phyloP scores from a whole-genome alignment of 2,113 vertebrate genomes.

The Tursiops truncatus region DNA sequence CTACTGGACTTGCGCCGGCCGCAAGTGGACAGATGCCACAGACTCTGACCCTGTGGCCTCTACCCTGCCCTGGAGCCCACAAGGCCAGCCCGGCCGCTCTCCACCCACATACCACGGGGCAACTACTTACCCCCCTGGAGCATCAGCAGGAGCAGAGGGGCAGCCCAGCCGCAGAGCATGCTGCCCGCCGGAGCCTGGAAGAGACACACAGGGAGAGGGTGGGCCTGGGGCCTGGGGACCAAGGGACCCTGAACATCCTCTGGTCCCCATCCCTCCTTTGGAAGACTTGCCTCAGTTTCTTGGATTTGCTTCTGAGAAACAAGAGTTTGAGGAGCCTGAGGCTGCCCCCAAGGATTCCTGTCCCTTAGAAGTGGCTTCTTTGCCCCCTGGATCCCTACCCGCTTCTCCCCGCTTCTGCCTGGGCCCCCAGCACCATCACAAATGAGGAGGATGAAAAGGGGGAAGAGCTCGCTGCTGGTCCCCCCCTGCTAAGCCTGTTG shows the following conservation, averaged over 20 bases:
- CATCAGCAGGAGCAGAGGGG: constrained; percentile 75
- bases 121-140: constrained; percentile 80
- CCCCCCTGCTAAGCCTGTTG: neutral
- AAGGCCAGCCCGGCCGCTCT: rapidly evolving
- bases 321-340: neutral
- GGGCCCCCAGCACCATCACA: neutral
- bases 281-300: neutral
- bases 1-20: rapidly evolving
- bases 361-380: neutral
- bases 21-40: neutral
- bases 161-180: constrained; percentile 64
- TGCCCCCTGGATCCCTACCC: rapidly evolving
- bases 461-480: neutral
- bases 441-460: neutral
- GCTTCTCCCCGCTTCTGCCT: neutral
- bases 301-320: neutral
- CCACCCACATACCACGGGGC: rapidly evolving
- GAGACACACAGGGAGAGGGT: neutral
- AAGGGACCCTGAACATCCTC: neutral
- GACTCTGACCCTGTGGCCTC: neutral
- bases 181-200: constrained; percentile 68
- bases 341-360: neutral
- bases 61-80: neutral
- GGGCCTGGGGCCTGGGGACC: neutral
- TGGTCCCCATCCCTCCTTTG: neutral